Evolutionary conservation across 1,140 invertebrate species (phyloP), one percentile per base, ranked within the genome.

Genomic region (Aphelinus certus): DNA sequence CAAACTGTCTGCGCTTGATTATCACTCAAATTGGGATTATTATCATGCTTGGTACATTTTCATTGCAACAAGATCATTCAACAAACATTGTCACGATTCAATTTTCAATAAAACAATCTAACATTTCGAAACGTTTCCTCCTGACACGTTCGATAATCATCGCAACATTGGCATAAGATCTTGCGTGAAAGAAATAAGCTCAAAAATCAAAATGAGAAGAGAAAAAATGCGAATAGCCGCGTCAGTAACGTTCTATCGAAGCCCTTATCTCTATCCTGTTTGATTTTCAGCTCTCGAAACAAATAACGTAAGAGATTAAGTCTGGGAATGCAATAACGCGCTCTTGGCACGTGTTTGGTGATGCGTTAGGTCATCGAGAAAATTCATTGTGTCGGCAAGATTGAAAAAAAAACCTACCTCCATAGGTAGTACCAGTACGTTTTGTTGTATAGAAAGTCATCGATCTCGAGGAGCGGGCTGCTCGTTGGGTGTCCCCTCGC

Each of bases 261-360:
- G 10, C 42, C 53, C 26, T 58, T 9, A 49, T 53, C 53, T 71
- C 55, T 62, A 10, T 45, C 48, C 9, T 43, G 48, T 48, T 58
- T 0, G 3, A 6, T 55, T 26, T 64, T 26, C 26, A 55, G 3
- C 3, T 48, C 47, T 26, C 42, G n/a, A 55, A 47, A 57, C 43
- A 49, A 43, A 5, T 62, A 42, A 26, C 53, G 3, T 71, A 51
- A 53, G 42, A 66, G 58, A 60, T 51, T 6, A 58, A 1, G 10
- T 42, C 43, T 57, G 51, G 43, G 53, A 63, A 67, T 73, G 71
- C 71, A 73, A 60, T 62, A 69, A 68, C n/a, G 53, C 60, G 74
- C 81, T 75, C 78, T 73, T 76, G 79, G 79, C 80, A 83, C 82
- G 80, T 85, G 87, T 87, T 86, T 87, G 86, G 86, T 88, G 86